phyloP scores from a whole-genome alignment of 2,888 invertebrate species.

The Sclerodermus sp. region DNA sequence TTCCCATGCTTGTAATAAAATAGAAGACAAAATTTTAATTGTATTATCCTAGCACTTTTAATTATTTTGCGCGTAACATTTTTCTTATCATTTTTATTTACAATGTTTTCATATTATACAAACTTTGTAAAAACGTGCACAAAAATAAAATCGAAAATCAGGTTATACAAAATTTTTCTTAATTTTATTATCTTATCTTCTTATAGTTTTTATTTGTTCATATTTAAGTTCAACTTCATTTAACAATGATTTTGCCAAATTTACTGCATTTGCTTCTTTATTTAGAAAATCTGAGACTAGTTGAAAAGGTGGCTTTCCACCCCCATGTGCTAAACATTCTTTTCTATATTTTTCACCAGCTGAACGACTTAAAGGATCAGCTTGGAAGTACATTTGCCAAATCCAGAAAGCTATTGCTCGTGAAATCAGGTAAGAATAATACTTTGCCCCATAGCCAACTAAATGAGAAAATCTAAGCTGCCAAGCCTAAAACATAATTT shows the following conservation, averaged over 20 bases:
- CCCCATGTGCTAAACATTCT: conserved; percentile 83
- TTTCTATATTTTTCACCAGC: conserved; percentile 78
- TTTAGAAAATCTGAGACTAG: conserved; percentile 80
- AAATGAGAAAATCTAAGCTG: conserved; percentile 94
- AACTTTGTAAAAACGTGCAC: background rate
- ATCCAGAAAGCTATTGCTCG: conserved; percentile 90
- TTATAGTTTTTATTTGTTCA: conserved; percentile 54
- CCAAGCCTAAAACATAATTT: conserved; percentile 72
- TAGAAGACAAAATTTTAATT: conserved; percentile 27
- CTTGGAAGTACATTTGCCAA: conserved; percentile 85
- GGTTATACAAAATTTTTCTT: conserved; percentile 6
- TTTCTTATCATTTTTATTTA: conserved; percentile 4
- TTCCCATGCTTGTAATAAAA: conserved; percentile 53
- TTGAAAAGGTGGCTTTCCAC: conserved; percentile 78
- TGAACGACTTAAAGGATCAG: conserved; percentile 74
- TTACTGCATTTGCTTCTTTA: conserved; percentile 73
- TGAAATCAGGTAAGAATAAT: conserved; percentile 96
- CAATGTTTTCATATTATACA: conserved; percentile 1
- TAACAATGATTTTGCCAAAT: conserved; percentile 79
- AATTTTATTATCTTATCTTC: conserved; percentile 14
- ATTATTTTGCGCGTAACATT: background rate
- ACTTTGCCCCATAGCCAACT: conserved; percentile 97
- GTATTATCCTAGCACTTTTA: background rate
- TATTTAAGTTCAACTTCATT: conserved; percentile 71
- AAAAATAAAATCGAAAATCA: conserved; percentile 9